These are phyloP conservation scores for Chrysoperla carnea DNA, from an alignment of 1,140 invertebrate genomes.

Conservation along the genomic window DNA sequence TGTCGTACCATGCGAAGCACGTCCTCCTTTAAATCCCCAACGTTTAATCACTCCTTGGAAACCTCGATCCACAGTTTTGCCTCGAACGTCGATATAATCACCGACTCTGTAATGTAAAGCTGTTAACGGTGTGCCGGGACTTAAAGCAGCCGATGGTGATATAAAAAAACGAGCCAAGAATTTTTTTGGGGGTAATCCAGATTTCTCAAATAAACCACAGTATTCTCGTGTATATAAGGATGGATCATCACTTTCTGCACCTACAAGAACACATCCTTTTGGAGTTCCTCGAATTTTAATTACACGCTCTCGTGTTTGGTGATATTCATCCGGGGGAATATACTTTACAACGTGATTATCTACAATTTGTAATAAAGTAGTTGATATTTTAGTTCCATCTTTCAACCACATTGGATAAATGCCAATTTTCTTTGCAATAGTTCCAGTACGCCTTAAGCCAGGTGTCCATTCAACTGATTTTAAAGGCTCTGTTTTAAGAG, in stretches of 20 bases:
- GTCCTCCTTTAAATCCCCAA: slow-evolving; percentile 90
- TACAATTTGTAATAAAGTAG: slow-evolving; percentile 82
- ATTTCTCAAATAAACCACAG: slow-evolving; percentile 65
- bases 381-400: slow-evolving; percentile 55
- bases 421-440: slow-evolving; percentile 89
- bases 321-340: slow-evolving; percentile 55
- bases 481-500: slow-evolving; percentile 31
- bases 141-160: slow-evolving; percentile 69
- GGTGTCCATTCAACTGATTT: slow-evolving; percentile 40
- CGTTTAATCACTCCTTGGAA: slow-evolving; percentile 97
- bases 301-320: slow-evolving; percentile 29
- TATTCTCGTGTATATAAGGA: slow-evolving; percentile 77
- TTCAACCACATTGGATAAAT: slow-evolving; percentile 83
- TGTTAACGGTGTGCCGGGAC: slow-evolving; percentile 75
- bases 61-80: slow-evolving; percentile 83
- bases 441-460: slow-evolving; percentile 49
- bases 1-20: slow-evolving; percentile 79
- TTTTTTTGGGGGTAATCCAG: slow-evolving; percentile 80
- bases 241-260: slow-evolving; percentile 79
- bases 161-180: slow-evolving; percentile 69
- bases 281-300: slow-evolving; percentile 19
- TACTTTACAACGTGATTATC: too few relatives aligned
- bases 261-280: slow-evolving; percentile 63
- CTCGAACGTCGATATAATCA: slow-evolving; percentile 76
- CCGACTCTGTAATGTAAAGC: slow-evolving; percentile 84